These are phyloP conservation scores for Smutsia temminckii DNA, from an alignment of 2,797 vertebrate species.

Conservation along the genomic window DNA sequence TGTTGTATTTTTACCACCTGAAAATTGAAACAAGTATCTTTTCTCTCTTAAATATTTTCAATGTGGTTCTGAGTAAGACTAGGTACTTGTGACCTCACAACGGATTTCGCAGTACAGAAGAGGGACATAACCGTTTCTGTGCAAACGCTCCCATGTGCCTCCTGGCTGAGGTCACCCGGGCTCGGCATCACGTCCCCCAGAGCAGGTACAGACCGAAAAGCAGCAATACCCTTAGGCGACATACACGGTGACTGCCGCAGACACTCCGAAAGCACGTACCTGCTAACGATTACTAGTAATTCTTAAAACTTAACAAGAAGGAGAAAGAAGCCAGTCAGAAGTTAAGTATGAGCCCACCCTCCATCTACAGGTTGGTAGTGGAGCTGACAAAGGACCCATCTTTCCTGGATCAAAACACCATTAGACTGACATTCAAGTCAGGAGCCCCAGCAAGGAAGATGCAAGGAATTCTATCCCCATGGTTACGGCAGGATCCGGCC, in stretches of 20 bases:
- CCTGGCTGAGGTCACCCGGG: neutral
- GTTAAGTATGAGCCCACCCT: neutral
- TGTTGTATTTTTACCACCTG: neutral
- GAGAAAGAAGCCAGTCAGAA: neutral
- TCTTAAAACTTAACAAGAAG: neutral
- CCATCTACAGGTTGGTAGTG: neutral
- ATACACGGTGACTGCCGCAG: neutral
- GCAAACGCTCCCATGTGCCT: neutral
- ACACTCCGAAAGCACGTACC: neutral
- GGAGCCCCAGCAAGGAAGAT: neutral
- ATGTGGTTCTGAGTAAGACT: neutral
- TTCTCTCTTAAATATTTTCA: neutral
- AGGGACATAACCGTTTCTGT: neutral
- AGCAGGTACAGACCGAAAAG: neutral
- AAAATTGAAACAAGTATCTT: neutral
- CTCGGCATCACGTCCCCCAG: no score
- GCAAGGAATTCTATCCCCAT: neutral
- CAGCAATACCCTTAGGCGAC: rapidly evolving
- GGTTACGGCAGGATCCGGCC: neutral
- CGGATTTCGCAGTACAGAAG: neutral
- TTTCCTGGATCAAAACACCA: neutral
- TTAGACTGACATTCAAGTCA: neutral
- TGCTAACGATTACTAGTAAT: neutral
- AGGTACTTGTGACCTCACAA: neutral
- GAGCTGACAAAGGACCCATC: neutral